A percentile compares a stretch with the other conserved stretches of the same genome.
Evolutionary conservation across 2,113 vertebrate genomes (phyloP).

Genomic region (Psephotus haematonotus): DNA sequence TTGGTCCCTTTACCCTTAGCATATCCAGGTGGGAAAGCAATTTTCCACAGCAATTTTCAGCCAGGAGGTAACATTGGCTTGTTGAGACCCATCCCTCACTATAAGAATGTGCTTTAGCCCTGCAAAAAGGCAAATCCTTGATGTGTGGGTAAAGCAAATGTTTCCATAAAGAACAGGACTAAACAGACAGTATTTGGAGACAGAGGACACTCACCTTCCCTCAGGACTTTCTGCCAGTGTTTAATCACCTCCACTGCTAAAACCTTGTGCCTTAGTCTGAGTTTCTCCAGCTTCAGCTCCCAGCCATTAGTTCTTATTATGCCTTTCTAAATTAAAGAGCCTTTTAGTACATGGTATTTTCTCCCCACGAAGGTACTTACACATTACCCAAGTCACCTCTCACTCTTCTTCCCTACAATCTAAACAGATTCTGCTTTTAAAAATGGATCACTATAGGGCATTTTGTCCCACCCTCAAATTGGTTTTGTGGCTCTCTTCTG

Average conservation of each 20-base stretch:
- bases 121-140: neutral
- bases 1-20: neutral
- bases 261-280: neutral
- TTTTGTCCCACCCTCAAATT: neutral
- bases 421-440: conserved; percentile 20
- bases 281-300: neutral
- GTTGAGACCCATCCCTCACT: neutral
- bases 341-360: neutral
- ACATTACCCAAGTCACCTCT: neutral
- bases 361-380: neutral
- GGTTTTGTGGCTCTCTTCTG: neutral
- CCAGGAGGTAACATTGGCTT: neutral
- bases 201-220: neutral
- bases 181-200: neutral
- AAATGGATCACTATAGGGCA: neutral
- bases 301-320: conserved; percentile 4
- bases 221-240: neutral
- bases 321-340: conserved; percentile 14
- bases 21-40: neutral
- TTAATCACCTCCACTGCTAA: neutral
- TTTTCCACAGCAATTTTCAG: neutral
- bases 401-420: neutral
- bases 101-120: neutral
- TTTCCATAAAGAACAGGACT: neutral
- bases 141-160: neutral